Evolutionary conservation across 1,140 invertebrate genomes (phyloP).

Genomic region (Amphibalanus amphitrite): DNA sequence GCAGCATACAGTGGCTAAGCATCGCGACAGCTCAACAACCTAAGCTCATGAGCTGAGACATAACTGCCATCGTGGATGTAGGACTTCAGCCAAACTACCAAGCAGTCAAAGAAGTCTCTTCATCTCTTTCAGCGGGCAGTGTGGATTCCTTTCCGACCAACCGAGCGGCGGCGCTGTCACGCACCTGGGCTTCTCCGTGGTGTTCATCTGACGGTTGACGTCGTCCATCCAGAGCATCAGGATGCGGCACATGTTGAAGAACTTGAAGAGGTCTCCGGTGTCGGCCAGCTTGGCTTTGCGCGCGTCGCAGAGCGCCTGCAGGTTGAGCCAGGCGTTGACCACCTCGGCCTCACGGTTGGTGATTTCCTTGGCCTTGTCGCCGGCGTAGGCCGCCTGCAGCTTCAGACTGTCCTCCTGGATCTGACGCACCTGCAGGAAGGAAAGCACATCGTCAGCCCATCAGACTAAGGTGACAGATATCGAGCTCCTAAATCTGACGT

Average conservation of each 20-base stretch:
- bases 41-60: too few relatives aligned
- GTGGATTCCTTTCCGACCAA: too few relatives aligned
- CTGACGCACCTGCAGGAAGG: slow-evolving; percentile 49
- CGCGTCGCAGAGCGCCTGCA: slow-evolving; percentile 70
- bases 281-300: slow-evolving; percentile 71
- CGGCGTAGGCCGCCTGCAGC: slow-evolving; percentile 87
- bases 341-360: slow-evolving; percentile 88
- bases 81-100: too few relatives aligned
- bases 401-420: slow-evolving; percentile 83
- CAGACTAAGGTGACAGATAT: too few relatives aligned
- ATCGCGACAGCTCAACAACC: too few relatives aligned
- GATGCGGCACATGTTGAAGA: slow-evolving; percentile 95
- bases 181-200: slow-evolving; percentile 85
- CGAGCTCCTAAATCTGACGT: too few relatives aligned
- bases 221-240: slow-evolving; percentile 99
- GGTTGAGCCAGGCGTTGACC: slow-evolving; percentile 79
- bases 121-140: too few relatives aligned
- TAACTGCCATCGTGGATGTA: too few relatives aligned
- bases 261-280: slow-evolving; percentile 88
- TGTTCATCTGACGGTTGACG: slow-evolving; percentile 92
- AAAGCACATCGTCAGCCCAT: background rate
- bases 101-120: too few relatives aligned
- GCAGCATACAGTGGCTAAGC: too few relatives aligned
- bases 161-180: too few relatives aligned
- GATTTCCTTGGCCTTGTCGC: slow-evolving; percentile 90